Evolutionary conservation across 2,888 invertebrate species (phyloP), one percentile per base, ranked within the genome.

Genomic region (Thecophora atra): DNA sequence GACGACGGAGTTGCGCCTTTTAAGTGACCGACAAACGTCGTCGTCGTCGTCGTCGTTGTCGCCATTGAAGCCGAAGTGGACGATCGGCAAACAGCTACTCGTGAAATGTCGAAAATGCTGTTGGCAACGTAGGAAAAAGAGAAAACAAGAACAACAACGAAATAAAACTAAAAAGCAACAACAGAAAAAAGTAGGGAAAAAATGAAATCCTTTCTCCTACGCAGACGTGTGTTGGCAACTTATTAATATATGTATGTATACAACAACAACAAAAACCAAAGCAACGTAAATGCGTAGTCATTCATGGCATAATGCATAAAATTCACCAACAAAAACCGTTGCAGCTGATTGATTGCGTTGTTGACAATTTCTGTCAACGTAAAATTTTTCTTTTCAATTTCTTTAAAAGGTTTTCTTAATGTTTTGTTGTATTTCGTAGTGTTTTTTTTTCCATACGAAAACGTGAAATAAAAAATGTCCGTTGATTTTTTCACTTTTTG

Each of bases 261-360:
- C 3, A 24, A 13, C 58, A 58, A 7, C 26, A 58, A 58, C 5
- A 58, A 26, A 0, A 28, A 3, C 37, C 6, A 37, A 6, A 37
- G 0, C 37, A 37, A 37, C 37, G 11, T 6, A 2, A 54, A 54
- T n/a, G 21, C 19, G 21, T 37, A 54, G 4, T 11, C 19, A n/a
- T n/a, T n/a, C 19, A 19, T 21, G 54, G 54, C 24, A 54, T 21
- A 54, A 8, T 6, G 17, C 4, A 47, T 6, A 47, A 47, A 47
- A 47, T 5, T n/a, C 47, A 47, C 47, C 47, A 44, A 47, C 47
- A 47, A 47, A 47, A 47, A n/a, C 47, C 47, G 47, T n/a, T n/a
- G 47, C 47, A 5, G 6, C 5, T 47, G 47, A 47, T 47, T 47
- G 58, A 58, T 58, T 26, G 58, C 26, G 58, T 13, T 28, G 58